Base-by-base conservation (phyloP, 2,888 invertebrate species). In the Meandrusa payeni region DNA sequence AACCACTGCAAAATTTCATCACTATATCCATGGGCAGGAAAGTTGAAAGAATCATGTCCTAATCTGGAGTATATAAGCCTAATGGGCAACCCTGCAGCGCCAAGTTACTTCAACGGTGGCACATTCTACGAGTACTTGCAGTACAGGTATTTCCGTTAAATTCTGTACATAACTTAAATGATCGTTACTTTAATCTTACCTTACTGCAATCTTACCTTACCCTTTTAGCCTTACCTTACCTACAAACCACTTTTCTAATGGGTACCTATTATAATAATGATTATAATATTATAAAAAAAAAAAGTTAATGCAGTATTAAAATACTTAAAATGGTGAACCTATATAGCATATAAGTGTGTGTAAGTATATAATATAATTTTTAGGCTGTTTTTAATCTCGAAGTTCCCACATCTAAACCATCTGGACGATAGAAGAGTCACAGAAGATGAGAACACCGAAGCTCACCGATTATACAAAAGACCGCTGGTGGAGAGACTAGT, bases 11-110 rank as follows among this genome's bases (percentile, higher is more conserved):
- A 91, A 57, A 90, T 93, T 41, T 65, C 76, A 9, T 85, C 86
- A 5, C 69, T 96, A 2, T 92, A 92, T 71, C 93, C 93, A 6
- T 95, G 94, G 90, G 89, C 94, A 38, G 90, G 91, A 50, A 91
- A 91, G 59, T 81, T 95, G 47, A 89, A 91, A 52, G 85, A 90
- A 28, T 91, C 93, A 1, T 92, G 94, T 54, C 94, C 96, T 0
- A 91, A 92, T 57, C 76, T 97, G 13, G 90, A 90, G 59, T 93
- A 93, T 66, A 76, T 97, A 0, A 94, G 95, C 7, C 85, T 95
- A 44, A 95, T 97, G 95, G 95, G 95, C 10, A 97, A 97, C 75
- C 91, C 92, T 0, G 95, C 94, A 0, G 93, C 93, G 0, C 95
- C 94, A 0, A 93, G 93, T 52, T 92, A 92, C 60, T 89, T 94